A percentile compares a stretch with the other conserved stretches of the same genome.
phyloP scores from a whole-genome alignment of 2,888 invertebrate genomes.

The Artemia sinica region DNA sequence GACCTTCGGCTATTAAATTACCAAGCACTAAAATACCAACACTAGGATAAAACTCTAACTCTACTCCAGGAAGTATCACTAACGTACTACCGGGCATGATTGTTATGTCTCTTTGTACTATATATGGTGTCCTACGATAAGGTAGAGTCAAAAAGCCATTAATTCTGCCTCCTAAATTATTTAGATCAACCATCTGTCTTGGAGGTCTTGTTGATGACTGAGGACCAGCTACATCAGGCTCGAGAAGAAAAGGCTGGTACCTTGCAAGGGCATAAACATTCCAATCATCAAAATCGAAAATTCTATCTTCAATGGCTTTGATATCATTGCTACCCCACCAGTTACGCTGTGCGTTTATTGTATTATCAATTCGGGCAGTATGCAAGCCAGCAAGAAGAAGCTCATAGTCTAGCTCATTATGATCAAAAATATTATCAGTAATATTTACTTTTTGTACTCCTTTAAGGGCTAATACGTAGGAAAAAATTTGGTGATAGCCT shows the following conservation, averaged over 20 bases:
- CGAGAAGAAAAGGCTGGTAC: slow-evolving; percentile 68
- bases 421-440: slow-evolving; percentile 68
- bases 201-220: slow-evolving; percentile 37
- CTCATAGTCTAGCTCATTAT: slow-evolving; percentile 66
- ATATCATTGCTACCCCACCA: slow-evolving; percentile 84
- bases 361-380: slow-evolving; percentile 70
- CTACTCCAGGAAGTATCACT: slow-evolving; percentile 68
- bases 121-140: slow-evolving; percentile 49
- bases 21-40: slow-evolving; percentile 90
- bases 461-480: slow-evolving; percentile 71
- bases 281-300: slow-evolving; percentile 99
- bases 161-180: slow-evolving; percentile 58
- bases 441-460: slow-evolving; percentile 87
- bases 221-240: slow-evolving; percentile 45
- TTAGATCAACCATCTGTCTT: slow-evolving; percentile 28
- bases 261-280: slow-evolving; percentile 87
- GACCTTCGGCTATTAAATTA: slow-evolving; percentile 63
- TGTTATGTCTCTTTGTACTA: slow-evolving; percentile 73
- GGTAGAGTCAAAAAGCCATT: slow-evolving; percentile 46
- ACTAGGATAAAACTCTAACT: slow-evolving; percentile 82
- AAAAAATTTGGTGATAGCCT: slow-evolving; percentile 35
- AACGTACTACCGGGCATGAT: slow-evolving; percentile 84
- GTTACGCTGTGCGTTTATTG: slow-evolving; percentile 72
- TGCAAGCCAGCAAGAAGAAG: slow-evolving; percentile 66
- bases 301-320: slow-evolving; percentile 53